phyloP scores from a whole-genome alignment of 2,888 invertebrate species.

The Asteroscopus sphinx region DNA sequence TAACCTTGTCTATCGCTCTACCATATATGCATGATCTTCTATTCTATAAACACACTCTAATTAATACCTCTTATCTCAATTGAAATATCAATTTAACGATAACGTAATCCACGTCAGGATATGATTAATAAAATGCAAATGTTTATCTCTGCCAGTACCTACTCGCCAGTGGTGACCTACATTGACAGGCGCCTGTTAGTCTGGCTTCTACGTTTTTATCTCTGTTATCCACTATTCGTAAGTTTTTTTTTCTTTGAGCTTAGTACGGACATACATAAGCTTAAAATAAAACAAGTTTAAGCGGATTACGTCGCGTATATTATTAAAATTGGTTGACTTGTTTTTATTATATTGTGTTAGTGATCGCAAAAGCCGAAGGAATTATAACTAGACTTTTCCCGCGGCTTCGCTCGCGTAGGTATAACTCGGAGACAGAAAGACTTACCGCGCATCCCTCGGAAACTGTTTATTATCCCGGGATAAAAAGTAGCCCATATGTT shows the following conservation, averaged over 20 bases:
- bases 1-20: background rate
- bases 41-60: conserved; percentile 19
- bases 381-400: too few species aligned
- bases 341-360: too few species aligned
- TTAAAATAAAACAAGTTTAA: too few species aligned
- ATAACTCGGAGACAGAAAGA: too few species aligned
- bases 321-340: too few species aligned
- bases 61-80: conserved; percentile 33
- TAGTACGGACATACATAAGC: too few species aligned
- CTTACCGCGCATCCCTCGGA: too few species aligned
- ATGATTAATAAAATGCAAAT: conserved; percentile 24
- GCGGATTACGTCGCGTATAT: too few species aligned
- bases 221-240: background rate
- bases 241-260: background rate
- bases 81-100: conserved; percentile 27
- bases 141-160: conserved; percentile 15
- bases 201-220: conserved; percentile 12
- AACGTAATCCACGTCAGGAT: conserved; percentile 20
- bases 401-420: too few species aligned
- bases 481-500: too few species aligned
- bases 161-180: conserved; percentile 18
- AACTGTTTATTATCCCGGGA: too few species aligned
- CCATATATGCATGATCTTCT: background rate
- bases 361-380: too few species aligned
- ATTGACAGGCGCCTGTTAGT: conserved; percentile 28